Evolutionary conservation across 2,888 invertebrate species (phyloP).

Genomic region (Hermaeophaga mercurialis): DNA sequence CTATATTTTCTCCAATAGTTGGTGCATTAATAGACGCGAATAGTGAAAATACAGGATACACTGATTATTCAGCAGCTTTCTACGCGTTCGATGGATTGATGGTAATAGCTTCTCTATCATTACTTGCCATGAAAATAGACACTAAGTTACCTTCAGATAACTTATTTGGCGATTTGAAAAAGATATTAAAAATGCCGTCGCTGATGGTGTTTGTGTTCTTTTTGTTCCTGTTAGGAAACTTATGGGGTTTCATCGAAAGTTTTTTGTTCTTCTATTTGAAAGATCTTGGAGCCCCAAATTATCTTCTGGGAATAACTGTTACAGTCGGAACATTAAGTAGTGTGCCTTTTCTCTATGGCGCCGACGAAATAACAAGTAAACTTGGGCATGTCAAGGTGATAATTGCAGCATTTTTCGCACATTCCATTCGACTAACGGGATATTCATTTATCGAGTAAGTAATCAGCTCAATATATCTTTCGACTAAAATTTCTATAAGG

Average conservation of each 20-base stretch:
- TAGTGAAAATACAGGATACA: conserved; percentile 71
- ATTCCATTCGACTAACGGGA: conserved; percentile 79
- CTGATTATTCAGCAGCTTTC: conserved; percentile 88
- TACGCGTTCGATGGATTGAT: conserved; percentile 78
- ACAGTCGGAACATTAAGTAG: conserved; percentile 84
- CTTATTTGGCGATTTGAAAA: conserved; percentile 74
- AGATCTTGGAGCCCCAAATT: conserved; percentile 83
- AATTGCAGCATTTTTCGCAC: conserved; percentile 83
- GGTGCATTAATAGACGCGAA: conserved; percentile 78
- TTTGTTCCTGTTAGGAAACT: conserved; percentile 80
- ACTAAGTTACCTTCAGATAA: conserved; percentile 79
- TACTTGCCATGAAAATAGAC: conserved; percentile 78
- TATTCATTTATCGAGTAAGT: conserved; percentile 86
- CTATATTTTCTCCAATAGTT: conserved; percentile 79
- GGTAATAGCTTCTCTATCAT: conserved; percentile 73
- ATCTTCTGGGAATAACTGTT: conserved; percentile 80
- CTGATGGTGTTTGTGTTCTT: conserved; percentile 81
- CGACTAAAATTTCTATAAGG: too few relatives aligned
- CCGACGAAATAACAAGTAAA: conserved; percentile 80
- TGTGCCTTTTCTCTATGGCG: conserved; percentile 82
- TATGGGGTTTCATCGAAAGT: conserved; percentile 90
- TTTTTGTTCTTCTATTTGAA: conserved; percentile 85
- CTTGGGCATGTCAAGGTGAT: conserved; percentile 85
- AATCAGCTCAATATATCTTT: background rate
- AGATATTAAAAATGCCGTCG: conserved; percentile 78